phyloP scores from a whole-genome alignment of 2,113 vertebrate genomes.

The Cyprinodon tularosa region DNA sequence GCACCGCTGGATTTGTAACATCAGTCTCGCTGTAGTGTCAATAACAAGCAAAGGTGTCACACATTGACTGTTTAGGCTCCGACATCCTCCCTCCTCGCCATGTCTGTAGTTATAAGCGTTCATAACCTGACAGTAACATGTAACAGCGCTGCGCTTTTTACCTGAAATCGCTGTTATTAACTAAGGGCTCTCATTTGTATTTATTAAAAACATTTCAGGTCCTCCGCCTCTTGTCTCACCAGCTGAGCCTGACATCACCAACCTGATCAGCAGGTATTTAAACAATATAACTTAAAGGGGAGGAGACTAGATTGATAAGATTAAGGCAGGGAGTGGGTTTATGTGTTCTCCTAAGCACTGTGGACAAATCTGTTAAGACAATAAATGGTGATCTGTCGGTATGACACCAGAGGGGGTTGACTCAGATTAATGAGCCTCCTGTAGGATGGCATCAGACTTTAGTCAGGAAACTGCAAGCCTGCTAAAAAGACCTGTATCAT shows the following conservation, averaged over 20 bases:
- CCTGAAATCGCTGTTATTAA: neutral
- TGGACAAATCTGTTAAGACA: slow-evolving; percentile 18
- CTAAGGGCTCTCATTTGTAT: neutral
- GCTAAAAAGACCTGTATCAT: neutral
- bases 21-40: neutral
- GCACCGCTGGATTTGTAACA: slow-evolving; percentile 13
- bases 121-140: neutral
- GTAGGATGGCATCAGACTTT: slow-evolving; percentile 8
- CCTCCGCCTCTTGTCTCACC: slow-evolving; percentile 32
- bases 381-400: slow-evolving; percentile 1
- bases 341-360: neutral
- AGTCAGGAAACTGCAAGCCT: neutral
- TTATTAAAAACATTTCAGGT: slow-evolving; percentile 26
- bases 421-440: slow-evolving; percentile 13
- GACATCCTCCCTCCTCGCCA: neutral
- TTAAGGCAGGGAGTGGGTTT: neutral
- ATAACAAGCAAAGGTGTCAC: neutral
- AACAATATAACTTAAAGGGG: neutral
- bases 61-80: too few species aligned
- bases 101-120: slow-evolving; percentile 1
- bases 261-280: slow-evolving; percentile 59
- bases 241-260: slow-evolving; percentile 44
- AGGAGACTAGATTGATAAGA: slow-evolving; percentile 1
- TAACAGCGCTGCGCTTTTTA: neutral
- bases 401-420: slow-evolving; percentile 15